A percentile compares a stretch with the other conserved stretches of the same genome.
phyloP scores from a whole-genome alignment of 1,140 invertebrate genomes.

The Monochamus saltuarius region DNA sequence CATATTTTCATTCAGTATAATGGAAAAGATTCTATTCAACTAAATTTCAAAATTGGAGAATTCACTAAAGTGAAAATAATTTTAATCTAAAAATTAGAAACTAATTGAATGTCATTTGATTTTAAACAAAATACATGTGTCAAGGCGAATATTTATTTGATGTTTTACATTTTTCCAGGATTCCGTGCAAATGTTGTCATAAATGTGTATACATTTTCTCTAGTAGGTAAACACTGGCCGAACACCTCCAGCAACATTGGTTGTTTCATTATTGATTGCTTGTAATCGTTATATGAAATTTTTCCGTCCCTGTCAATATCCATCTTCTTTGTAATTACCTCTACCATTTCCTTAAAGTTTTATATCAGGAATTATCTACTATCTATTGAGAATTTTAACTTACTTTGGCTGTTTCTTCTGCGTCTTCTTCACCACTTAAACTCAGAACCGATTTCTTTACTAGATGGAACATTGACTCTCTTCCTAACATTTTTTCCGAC shows the following conservation, averaged over 20 bases:
- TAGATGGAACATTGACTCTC: constrained; percentile 73
- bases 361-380: neutral
- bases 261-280: constrained; percentile 63
- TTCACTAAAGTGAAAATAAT: no score
- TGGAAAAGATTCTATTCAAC: no score
- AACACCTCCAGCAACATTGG: constrained; percentile 73
- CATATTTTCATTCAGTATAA: no score
- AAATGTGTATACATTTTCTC: constrained; percentile 60
- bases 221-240: constrained; percentile 75
- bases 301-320: constrained; percentile 80
- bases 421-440: constrained; percentile 61
- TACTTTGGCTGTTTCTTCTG: constrained; percentile 64
- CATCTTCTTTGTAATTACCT: constrained; percentile 74
- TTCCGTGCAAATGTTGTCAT: constrained; percentile 51
- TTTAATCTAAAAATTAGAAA: no score
- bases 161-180: constrained; percentile 21
- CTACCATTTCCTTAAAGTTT: constrained; percentile 74
- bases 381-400: neutral
- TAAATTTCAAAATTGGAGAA: no score
- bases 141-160: constrained; percentile 31
- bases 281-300: constrained; percentile 74
- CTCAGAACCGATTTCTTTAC: constrained; percentile 64
- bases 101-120: no score
- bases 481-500: constrained; percentile 63
- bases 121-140: constrained; percentile 31